phyloP scores from a whole-genome alignment of 2,797 vertebrate species.

The Sarcophilus harrisii region DNA sequence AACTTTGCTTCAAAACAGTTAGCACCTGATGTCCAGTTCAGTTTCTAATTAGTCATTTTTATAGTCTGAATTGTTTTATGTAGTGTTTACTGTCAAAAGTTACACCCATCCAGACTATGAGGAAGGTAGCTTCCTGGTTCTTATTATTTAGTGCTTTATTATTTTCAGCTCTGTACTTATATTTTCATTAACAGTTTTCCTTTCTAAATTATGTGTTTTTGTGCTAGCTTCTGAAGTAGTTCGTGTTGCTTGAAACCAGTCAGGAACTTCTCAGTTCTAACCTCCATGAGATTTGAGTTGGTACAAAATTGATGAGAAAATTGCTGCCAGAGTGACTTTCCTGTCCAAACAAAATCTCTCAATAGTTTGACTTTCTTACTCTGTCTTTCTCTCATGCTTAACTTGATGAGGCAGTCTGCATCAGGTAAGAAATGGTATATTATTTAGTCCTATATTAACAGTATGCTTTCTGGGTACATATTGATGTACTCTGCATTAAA shows the following conservation, averaged over 20 bases:
- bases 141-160: slow-evolving; percentile 69
- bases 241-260: slow-evolving; percentile 17
- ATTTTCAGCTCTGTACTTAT: slow-evolving; percentile 42
- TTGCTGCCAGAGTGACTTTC: slow-evolving; percentile 48
- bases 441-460: not conserved
- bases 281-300: slow-evolving; percentile 57
- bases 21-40: not conserved
- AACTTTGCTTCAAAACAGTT: slow-evolving; percentile 7
- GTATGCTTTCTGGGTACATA: not conserved
- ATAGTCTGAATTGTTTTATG: slow-evolving; percentile 64
- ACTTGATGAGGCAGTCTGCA: slow-evolving; percentile 89
- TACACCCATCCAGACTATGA: slow-evolving; percentile 65
- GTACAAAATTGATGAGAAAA: slow-evolving; percentile 3
- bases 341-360: slow-evolving; percentile 79
- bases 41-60: slow-evolving; percentile 49
- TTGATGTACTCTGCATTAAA: not conserved
- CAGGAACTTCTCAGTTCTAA: slow-evolving; percentile 55
- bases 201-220: slow-evolving; percentile 54
- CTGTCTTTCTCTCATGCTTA: slow-evolving; percentile 92
- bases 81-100: slow-evolving; percentile 79
- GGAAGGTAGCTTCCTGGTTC: slow-evolving; percentile 75
- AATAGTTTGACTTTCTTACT: slow-evolving; percentile 84
- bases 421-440: slow-evolving; percentile 90
- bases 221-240: not conserved
- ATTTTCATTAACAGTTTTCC: slow-evolving; percentile 50